Evolutionary conservation across 2,797 vertebrate species (phyloP), one percentile per base, ranked within the genome.

Genomic region (Crocidura indochinensis): DNA sequence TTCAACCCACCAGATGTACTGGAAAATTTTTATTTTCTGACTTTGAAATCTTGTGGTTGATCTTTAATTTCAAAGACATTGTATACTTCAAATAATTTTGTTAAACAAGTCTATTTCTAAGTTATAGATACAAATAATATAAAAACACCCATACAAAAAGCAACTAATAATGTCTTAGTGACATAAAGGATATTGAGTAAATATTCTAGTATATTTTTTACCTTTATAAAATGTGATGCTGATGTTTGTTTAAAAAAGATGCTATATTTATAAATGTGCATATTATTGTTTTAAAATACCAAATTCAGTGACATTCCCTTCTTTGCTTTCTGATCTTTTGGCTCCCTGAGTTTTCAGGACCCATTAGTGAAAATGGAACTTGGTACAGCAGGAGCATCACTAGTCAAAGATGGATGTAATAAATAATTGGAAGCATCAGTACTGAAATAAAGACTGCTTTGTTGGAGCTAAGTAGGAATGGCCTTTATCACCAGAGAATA

Each of bases 231-330:
- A 86, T 64, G 68, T 27, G 78, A 79, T 22, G 72, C 4, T 78
- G 24, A 29, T n/a, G 2, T 56, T 8, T 38, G 38, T 38, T 65
- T 64, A 56, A 71, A 62, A 69, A 62, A 24, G 11, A 56, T 11
- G 19, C 19, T 56, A 56, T 11, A 56, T 56, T 56, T 56, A 19
- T 56, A 56, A 56, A 11, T 56, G 38, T 38, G 5, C 38, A 38
- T 38, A 56, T 67, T 60, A 65, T 77, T 75, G 64, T 87, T 87
- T 83, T 86, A 10, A 79, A 91, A 56, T 10, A 82, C 77, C 49
- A 62, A 27, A 83, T 53, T 67, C 22, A 73, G 19, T 14, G 8
- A 46, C 24, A 60, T 44, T 10, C 31, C 67, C 53, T 47, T 44
- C 11, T 86, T 82, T 69, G 27, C 20, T 78, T 69, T 53, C 8